Evolutionary conservation across 2,113 vertebrate species (phyloP).

Genomic region (Chauna torquata): DNA sequence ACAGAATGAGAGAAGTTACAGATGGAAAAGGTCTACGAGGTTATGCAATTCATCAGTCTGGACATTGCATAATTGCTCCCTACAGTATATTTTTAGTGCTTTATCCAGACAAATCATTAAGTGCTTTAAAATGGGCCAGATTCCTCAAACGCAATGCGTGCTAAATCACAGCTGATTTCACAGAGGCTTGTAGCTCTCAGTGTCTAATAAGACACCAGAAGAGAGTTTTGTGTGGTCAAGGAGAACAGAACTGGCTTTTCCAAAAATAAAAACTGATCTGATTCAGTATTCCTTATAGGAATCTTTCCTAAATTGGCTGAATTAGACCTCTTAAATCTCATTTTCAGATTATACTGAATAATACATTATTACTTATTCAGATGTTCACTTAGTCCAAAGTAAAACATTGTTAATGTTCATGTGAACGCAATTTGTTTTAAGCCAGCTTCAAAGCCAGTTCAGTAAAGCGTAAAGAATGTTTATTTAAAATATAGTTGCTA

Average conservation of each 20-base stretch:
- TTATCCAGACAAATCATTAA: constrained; percentile 72
- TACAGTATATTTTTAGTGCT: constrained; percentile 66
- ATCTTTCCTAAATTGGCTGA: neutral
- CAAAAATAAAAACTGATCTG: neutral
- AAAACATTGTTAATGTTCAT: constrained; percentile 33
- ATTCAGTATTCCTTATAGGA: neutral
- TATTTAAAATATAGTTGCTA: constrained; percentile 81
- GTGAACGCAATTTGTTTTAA: constrained; percentile 21
- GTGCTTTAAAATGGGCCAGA: constrained; percentile 63
- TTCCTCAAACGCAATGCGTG: constrained; percentile 48
- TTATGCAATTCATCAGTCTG: constrained; percentile 71
- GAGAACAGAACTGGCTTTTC: neutral
- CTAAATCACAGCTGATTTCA: constrained; percentile 57
- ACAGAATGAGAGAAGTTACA: constrained; percentile 51
- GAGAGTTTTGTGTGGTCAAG: neutral
- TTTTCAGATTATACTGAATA: constrained; percentile 2
- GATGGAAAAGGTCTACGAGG: constrained; percentile 59
- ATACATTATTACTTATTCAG: constrained; percentile 50
- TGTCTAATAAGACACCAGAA: neutral
- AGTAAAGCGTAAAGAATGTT: constrained; percentile 76
- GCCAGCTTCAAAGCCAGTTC: constrained; percentile 49
- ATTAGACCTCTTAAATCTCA: neutral
- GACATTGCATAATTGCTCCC: constrained; percentile 66
- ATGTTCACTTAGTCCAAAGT: neutral
- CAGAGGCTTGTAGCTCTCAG: neutral